Conservation (phyloP, 2,113 vertebrate genomes). For the Geococcyx californianus region DNA sequence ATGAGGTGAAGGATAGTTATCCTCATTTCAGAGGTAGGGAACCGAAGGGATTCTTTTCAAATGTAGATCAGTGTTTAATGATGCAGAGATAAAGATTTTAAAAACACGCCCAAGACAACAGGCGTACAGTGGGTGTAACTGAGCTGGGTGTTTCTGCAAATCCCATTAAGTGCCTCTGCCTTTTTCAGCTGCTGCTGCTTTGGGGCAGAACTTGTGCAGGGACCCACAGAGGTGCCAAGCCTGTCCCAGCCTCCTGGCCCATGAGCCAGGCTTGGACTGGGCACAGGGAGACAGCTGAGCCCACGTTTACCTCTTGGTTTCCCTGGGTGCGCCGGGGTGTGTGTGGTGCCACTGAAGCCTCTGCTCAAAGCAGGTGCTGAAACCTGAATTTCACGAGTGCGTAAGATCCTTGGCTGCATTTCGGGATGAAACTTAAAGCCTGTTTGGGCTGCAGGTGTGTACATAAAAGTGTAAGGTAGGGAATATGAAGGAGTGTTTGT, state of each 20-base stretch:
- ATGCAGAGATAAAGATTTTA: constrained; percentile 68
- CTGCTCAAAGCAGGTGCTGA: background rate
- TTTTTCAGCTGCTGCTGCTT: background rate
- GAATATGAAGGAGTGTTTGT: background rate
- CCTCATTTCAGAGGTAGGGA: constrained; percentile 57
- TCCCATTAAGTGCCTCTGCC: constrained; percentile 31
- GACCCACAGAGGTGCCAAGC: rapidly evolving
- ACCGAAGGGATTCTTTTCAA: constrained; percentile 59
- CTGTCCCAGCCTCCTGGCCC: background rate
- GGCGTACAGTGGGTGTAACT: background rate
- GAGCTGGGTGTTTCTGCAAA: constrained; percentile 45
- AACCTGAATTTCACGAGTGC: background rate
- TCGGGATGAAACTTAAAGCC: background rate
- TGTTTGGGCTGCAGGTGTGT: background rate
- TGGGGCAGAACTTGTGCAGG: background rate
- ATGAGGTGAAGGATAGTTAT: constrained; percentile 58
- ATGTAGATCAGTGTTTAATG: constrained; percentile 63
- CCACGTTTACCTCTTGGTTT: rapidly evolving
- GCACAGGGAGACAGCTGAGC: background rate
- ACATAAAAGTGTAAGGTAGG: background rate
- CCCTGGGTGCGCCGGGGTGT: too few species aligned
- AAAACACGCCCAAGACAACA: constrained; percentile 35
- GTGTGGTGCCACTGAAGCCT: background rate
- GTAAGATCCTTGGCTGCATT: background rate
- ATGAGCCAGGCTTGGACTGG: background rate